Percentiles rank a stretch among this genome's conserved stretches.
phyloP scores from a whole-genome alignment of 2,113 vertebrate genomes.

The Opisthocomus hoazin region DNA sequence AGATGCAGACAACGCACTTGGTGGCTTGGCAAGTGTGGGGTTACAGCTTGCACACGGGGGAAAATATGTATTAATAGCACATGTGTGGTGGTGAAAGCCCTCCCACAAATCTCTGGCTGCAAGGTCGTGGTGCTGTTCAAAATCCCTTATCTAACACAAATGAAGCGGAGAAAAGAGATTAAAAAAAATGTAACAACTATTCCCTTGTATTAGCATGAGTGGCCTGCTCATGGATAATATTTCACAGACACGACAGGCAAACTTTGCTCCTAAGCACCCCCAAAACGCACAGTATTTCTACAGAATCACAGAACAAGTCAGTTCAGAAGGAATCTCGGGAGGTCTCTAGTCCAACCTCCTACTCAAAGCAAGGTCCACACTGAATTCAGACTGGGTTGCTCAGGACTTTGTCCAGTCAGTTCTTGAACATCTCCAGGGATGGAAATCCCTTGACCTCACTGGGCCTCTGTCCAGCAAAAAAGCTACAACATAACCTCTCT shows the following conservation, averaged over 20 bases:
- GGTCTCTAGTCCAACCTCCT: neutral
- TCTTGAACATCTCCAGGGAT: neutral
- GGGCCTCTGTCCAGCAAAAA: neutral
- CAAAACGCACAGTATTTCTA: rapidly evolving
- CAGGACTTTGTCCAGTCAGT: neutral
- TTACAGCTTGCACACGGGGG: neutral
- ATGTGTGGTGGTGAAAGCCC: neutral
- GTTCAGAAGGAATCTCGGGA: neutral
- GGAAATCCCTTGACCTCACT: neutral
- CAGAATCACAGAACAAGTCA: neutral
- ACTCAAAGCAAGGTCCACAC: neutral
- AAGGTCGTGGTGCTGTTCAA: neutral
- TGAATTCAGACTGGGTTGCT: neutral
- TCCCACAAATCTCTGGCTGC: neutral
- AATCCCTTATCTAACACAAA: neutral
- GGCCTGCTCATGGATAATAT: neutral
- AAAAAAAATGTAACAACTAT: rapidly evolving
- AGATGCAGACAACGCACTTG: neutral
- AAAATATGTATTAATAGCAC: neutral
- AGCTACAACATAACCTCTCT: neutral
- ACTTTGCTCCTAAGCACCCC: neutral
- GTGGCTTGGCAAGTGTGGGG: neutral
- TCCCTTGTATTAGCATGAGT: neutral
- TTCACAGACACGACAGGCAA: neutral
- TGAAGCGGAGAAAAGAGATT: neutral